Conservation (phyloP, 2,888 invertebrate genomes). For the Allophyes oxyacanthae region DNA sequence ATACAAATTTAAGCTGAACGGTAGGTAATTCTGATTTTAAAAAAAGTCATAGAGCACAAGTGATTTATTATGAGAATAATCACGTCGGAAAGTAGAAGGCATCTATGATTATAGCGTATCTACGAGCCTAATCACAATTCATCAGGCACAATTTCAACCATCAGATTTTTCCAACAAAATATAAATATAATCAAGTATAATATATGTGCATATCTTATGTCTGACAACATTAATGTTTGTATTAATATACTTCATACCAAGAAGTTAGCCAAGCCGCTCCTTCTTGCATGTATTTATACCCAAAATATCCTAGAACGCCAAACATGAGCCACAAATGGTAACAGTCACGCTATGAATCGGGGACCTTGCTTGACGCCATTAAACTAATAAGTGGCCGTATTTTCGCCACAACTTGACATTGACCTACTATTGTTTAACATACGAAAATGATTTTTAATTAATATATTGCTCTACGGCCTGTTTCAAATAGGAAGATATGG, state of each 20-base stretch:
- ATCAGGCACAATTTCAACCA: no score
- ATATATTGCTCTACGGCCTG: no score
- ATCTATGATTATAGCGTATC: no score
- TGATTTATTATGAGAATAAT: no score
- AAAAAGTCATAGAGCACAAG: no score
- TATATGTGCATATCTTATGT: slow-evolving; percentile 24
- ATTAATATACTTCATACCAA: slow-evolving; percentile 38
- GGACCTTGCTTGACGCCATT: slow-evolving; percentile 54
- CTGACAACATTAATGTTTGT: slow-evolving; percentile 31
- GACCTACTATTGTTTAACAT: slow-evolving; percentile 33
- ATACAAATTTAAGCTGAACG: no score
- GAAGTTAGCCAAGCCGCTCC: slow-evolving; percentile 59
- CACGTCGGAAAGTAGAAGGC: no score
- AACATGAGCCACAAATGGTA: slow-evolving; percentile 68
- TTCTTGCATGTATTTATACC: slow-evolving; percentile 60
- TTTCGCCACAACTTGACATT: slow-evolving; percentile 47
- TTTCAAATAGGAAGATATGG: neutral
- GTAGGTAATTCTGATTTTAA: no score
- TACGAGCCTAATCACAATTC: no score
- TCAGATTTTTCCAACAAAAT: no score
- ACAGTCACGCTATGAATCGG: slow-evolving; percentile 70
- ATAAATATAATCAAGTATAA: no score
- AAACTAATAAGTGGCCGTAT: slow-evolving; percentile 32
- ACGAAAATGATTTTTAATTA: slow-evolving; percentile 14
- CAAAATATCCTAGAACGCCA: slow-evolving; percentile 69